phyloP scores from a whole-genome alignment of 2,888 invertebrate genomes.

The Dryococelus australis region DNA sequence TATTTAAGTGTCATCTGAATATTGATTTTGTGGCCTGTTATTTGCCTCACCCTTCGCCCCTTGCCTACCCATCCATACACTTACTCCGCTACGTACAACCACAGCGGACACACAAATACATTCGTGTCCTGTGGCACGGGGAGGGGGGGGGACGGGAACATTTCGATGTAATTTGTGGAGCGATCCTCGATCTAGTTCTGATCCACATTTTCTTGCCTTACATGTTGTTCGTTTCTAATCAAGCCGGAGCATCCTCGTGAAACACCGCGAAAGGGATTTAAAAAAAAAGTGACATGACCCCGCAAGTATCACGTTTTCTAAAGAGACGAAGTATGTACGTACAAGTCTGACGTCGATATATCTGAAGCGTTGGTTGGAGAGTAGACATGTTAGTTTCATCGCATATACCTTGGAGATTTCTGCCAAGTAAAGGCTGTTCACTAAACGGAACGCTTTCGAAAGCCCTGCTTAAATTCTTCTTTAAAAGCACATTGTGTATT shows the following conservation, averaged over 20 bases:
- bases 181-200: background rate
- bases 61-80: background rate
- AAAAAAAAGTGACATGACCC: too few relatives aligned
- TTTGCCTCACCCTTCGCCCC: background rate
- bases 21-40: background rate
- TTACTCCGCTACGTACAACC: background rate
- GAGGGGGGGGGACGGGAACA: background rate
- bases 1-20: conserved; percentile 1
- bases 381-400: too few relatives aligned
- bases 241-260: background rate
- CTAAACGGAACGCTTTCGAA: too few relatives aligned
- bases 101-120: background rate
- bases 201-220: background rate
- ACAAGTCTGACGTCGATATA: too few relatives aligned
- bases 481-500: too few relatives aligned
- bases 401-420: too few relatives aligned
- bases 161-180: background rate
- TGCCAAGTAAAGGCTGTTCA: too few relatives aligned
- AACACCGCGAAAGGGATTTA: too few relatives aligned
- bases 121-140: background rate
- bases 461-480: too few relatives aligned
- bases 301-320: too few relatives aligned
- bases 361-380: too few relatives aligned
- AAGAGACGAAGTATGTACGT: too few relatives aligned
- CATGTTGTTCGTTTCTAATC: background rate